phyloP scores from a whole-genome alignment of 2,797 vertebrate species.

The Scomberomorus guttatus region DNA sequence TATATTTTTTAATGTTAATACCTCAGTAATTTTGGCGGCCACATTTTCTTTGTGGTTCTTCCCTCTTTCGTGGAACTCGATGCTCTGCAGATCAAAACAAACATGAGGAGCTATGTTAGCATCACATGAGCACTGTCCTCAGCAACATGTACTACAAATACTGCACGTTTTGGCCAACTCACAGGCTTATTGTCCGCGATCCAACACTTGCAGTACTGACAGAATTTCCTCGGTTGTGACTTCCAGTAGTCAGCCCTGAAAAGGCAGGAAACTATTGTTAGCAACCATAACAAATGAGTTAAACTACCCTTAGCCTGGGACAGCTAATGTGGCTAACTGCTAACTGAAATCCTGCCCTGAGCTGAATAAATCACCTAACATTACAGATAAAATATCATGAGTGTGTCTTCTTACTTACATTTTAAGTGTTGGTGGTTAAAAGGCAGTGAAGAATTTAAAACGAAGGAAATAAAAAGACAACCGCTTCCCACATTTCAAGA shows the following conservation, averaged over 20 bases:
- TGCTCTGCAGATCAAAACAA: constrained; percentile 85
- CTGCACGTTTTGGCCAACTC: constrained; percentile 60
- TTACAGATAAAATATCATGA: too few species aligned
- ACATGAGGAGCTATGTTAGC: constrained; percentile 2
- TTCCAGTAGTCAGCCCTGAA: constrained; percentile 99
- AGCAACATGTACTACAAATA: not conserved
- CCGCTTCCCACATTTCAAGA: constrained; percentile 54
- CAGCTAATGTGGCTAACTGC: constrained; percentile 53
- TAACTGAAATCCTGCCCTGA: too few species aligned
- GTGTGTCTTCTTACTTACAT: constrained; percentile 69
- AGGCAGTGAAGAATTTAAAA: not conserved
- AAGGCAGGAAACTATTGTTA: not conserved
- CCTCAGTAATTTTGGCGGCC: constrained; percentile 95
- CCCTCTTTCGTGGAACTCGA: constrained; percentile 99
- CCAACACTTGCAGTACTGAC: constrained; percentile 99
- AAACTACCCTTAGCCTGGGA: constrained; percentile 17
- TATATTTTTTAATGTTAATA: constrained; percentile 62
- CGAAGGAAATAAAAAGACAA: not conserved
- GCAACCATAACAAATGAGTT: not conserved
- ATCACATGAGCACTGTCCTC: not conserved
- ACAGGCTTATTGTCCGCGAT: constrained; percentile 99
- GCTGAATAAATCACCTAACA: not conserved
- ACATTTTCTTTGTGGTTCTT: constrained; percentile 99
- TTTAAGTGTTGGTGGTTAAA: not conserved
- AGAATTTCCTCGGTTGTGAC: constrained; percentile 98